These are phyloP conservation scores for Lycia hirtaria DNA, from an alignment of 2,888 invertebrate genomes.

Conservation along the genomic window DNA sequence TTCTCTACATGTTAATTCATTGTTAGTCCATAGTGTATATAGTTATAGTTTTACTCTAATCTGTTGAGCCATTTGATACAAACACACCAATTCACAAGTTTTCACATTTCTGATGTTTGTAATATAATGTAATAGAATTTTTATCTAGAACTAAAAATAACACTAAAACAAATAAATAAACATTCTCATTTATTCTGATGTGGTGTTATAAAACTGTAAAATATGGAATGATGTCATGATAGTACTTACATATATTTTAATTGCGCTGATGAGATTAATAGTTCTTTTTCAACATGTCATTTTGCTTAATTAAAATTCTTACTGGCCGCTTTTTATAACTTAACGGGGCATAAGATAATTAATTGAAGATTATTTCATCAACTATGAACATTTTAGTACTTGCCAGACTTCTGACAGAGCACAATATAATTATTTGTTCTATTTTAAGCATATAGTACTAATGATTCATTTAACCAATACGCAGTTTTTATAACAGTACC, in stretches of 20 bases:
- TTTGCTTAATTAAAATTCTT: slow-evolving; percentile 1
- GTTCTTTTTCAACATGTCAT: slow-evolving; percentile 1
- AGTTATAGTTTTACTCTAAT: no score
- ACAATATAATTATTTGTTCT: no score
- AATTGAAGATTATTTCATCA: neutral
- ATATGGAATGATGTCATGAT: slow-evolving; percentile 10
- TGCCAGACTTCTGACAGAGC: no score
- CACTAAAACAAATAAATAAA: neutral
- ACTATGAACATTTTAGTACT: neutral
- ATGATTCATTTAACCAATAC: no score
- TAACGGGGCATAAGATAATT: neutral
- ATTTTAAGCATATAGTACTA: no score
- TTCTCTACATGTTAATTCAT: no score
- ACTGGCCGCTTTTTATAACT: slow-evolving; percentile 1
- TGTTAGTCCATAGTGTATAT: no score
- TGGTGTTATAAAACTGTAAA: slow-evolving; percentile 5
- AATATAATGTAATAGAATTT: neutral
- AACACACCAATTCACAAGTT: no score
- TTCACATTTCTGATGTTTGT: no score
- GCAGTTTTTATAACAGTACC: no score
- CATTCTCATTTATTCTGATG: neutral
- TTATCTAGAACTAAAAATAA: neutral
- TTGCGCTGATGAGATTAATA: slow-evolving; percentile 10
- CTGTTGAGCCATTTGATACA: no score
- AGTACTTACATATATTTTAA: slow-evolving; percentile 11